Base-by-base conservation (phyloP, 2,113 vertebrate genomes). In the Pygoscelis antarcticus region DNA sequence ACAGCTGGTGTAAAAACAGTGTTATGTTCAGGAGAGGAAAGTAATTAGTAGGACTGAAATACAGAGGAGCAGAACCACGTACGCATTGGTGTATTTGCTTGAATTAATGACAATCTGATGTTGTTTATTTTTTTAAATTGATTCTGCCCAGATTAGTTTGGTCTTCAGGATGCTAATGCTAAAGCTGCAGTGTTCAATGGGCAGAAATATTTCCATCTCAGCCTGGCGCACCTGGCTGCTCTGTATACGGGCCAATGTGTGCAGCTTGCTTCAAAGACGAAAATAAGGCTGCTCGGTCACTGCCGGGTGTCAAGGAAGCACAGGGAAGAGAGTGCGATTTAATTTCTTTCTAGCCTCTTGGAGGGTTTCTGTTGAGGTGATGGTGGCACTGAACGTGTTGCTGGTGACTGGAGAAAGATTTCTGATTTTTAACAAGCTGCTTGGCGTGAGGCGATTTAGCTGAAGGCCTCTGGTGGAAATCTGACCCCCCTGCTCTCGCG, bases 311-410 rank as follows among this genome's bases (percentile, higher is more conserved):
- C 2, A 7, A 13, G 52, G 34, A 83, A 69, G 64, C 42, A 14
- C 14, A 27, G 44, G 38, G 34, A 36, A 64, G 58, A 65, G 26
- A 55, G 21, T 2, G 0, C 1, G 1, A 7, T 92, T 69, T 92
- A 38, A 58, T 90, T 72, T 90, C 32, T 87, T 93, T 36, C 34
- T 65, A 13, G 14, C 19, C 14, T 77, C 64, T 62, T 62, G 10
- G 34, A 80, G 40, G 29, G 46, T 81, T 81, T 90, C 32, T 70
- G 19, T 49, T 40, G 46, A 69, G 76, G 49, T 92, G 47, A 20
- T 32, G 18, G 46, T 49, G 36, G 14, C 1, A 4, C 40, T 72
- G 46, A 2, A 0, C 0, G 0, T 82, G 17, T 74, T 81, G 44
- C 71, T 71, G 62, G 9, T n/a, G 75, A 57, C 46, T 54, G 71